Evolutionary conservation across 2,797 vertebrate genomes (phyloP).

Genomic region (Gallinago stenura): DNA sequence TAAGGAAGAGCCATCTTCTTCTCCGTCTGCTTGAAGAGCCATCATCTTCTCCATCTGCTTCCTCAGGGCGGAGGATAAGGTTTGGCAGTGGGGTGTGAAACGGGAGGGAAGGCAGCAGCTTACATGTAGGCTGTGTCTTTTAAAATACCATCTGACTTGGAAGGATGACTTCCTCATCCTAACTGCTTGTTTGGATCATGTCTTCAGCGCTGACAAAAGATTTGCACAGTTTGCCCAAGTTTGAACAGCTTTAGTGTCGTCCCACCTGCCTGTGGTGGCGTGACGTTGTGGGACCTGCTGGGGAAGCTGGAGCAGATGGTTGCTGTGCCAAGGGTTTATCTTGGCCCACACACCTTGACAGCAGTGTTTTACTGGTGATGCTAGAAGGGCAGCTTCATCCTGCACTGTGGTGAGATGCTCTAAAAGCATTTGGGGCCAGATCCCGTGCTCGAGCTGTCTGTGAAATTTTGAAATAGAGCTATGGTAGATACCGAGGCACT

Average conservation of each 20-base stretch:
- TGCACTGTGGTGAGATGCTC: neutral
- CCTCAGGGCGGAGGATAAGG: neutral
- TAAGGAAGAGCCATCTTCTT: neutral
- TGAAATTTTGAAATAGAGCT: neutral
- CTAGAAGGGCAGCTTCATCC: neutral
- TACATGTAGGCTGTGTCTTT: neutral
- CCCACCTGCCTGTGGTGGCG: neutral
- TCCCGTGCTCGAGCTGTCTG: neutral
- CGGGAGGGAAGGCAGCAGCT: slow-evolving; percentile 8
- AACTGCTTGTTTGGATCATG: neutral
- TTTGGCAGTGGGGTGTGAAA: slow-evolving; percentile 7
- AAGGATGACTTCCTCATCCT: neutral
- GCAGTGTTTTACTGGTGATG: accelerated
- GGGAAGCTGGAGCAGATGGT: neutral
- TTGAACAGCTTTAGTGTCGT: neutral
- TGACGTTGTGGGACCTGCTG: neutral
- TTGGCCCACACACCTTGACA: neutral
- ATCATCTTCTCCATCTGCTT: neutral
- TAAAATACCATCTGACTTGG: slow-evolving; percentile 45
- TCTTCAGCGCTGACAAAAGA: neutral
- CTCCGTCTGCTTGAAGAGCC: too few relatives aligned
- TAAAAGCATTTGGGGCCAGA: neutral
- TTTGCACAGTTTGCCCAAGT: neutral
- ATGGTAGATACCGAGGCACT: neutral
- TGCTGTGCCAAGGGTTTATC: neutral